Conservation (phyloP, 2,113 vertebrate species). For the Myiozetetes cayanensis region DNA sequence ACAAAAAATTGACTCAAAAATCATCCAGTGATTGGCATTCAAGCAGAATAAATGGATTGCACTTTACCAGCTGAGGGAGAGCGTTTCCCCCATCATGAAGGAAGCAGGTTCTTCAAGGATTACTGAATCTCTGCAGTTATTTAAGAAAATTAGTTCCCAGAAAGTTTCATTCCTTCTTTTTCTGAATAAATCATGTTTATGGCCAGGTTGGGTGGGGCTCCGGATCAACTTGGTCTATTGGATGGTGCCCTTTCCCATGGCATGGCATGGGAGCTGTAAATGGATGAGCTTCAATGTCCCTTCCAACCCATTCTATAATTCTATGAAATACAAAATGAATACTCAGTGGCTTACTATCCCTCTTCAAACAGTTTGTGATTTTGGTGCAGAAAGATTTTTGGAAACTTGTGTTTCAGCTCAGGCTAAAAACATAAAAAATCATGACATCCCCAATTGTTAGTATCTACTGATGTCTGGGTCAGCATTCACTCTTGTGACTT, state of each 20-base stretch:
- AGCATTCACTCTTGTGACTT: background rate
- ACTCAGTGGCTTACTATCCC: background rate
- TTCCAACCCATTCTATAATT: background rate
- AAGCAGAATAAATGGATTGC: constrained; percentile 9
- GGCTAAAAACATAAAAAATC: background rate
- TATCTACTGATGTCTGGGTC: background rate
- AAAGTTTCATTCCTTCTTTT: background rate
- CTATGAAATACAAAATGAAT: background rate
- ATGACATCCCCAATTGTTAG: background rate
- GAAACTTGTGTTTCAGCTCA: background rate
- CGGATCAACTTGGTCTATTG: background rate
- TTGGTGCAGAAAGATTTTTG: background rate
- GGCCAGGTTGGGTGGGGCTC: too few species aligned
- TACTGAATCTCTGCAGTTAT: background rate
- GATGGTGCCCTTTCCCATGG: too few species aligned
- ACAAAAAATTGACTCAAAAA: background rate
- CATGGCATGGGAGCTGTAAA: background rate
- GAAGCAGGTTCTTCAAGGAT: background rate
- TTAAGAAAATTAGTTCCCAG: background rate
- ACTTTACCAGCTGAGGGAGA: constrained; percentile 8
- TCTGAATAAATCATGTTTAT: background rate
- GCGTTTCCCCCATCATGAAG: rapidly evolving
- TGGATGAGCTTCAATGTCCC: rapidly evolving
- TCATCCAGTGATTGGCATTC: background rate
- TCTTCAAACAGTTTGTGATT: background rate